Base-by-base conservation (phyloP, 2,113 vertebrate genomes). In the Amblyornis subalaris region DNA sequence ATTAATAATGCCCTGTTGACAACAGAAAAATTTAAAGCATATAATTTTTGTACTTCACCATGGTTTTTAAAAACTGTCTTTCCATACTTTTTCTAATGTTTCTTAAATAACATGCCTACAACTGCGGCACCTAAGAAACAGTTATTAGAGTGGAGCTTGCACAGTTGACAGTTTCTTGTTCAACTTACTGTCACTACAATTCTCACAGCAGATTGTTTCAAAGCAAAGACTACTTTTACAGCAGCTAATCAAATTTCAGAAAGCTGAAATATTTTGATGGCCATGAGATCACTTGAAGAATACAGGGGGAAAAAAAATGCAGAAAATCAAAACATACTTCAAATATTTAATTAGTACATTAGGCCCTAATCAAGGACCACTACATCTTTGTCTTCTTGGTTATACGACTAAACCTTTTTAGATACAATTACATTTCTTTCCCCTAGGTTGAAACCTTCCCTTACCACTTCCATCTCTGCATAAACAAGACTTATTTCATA, bases 261-360 rank as follows among this genome's bases (percentile, higher is more conserved):
- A 48, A 69, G 17, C 19, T 69, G 2, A 53, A 51, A 23, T 35
- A 55, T 58, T 85, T 83, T 76, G 26, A 92, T 58, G 57, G 26
- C 14, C n/a, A 42, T 5, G 1, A 36, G 17, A 65, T 14, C 1
- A 2, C 33, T 77, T 73, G 61, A 86, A 84, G 17, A 20, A 60
- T 35, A 29, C 1, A 4, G 7, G 14, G 7, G 0, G 6, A 14
- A 33, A 53, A 55, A 38, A 1, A 25, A 35, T 1, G 6, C 24
- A 64, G 26, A 82, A 72, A 84, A 33, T 47, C 26, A 77, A 84
- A 88, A 65, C 21, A 83, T 22, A 73, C 25, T 61, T 69, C 28
- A 88, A 76, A 57, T 38, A 55, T 31, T 73, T 64, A 61, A 61
- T 85, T 47, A 60, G 29, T 48, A 13, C 14, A 55, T 75, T 51